Base-by-base conservation (phyloP, 2,888 invertebrate genomes). In the Octodonta nipae region DNA sequence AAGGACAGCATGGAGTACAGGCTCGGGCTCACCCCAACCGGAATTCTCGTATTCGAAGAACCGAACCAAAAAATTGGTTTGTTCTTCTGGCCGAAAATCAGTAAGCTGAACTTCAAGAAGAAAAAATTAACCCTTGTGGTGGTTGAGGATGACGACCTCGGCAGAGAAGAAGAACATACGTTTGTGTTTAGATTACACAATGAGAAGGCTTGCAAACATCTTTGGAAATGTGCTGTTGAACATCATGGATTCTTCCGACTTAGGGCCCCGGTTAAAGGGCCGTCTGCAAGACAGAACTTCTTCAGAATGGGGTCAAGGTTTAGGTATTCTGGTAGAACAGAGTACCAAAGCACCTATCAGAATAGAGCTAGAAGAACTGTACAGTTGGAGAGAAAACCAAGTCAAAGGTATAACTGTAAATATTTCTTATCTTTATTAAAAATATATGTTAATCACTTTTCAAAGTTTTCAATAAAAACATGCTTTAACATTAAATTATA, bases 161-260 rank as follows among this genome's bases (percentile, higher is more conserved):
- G 92, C 0, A 71, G 81, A 30, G 91, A 95, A 61, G 93, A 96
- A 56, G 93, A 98, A 57, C 98, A 99, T 63, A 95, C 95, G 1
- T 99, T 99, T 62, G 93, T 98, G 3, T 99, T 99, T 63, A 73
- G 87, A 35, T 66, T 96, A 45, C 82, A 86, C 47, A 96, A 93
- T 58, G 91, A 95, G 59, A 95, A 95, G 61, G 95, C 96, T 2
- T 93, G 95, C 60, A 99, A 99, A 62, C 98, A 99, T 65, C 68
- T 99, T 43, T 99, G 98, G 98, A 99, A 99, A 64, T 98, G 98
- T 69, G 96, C 96, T 14, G 88, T 99, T 1, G 98, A 99, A 63
- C 93, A 98, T 66, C 98, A 99, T 67, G 88, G 95, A 2, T 99
- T 99, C 70, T 98, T 96, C 73, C 77, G 98, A 41, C 69, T 98